Evolutionary conservation across 1,140 invertebrate genomes (phyloP).

Genomic region (Pachypeltis micranthus): DNA sequence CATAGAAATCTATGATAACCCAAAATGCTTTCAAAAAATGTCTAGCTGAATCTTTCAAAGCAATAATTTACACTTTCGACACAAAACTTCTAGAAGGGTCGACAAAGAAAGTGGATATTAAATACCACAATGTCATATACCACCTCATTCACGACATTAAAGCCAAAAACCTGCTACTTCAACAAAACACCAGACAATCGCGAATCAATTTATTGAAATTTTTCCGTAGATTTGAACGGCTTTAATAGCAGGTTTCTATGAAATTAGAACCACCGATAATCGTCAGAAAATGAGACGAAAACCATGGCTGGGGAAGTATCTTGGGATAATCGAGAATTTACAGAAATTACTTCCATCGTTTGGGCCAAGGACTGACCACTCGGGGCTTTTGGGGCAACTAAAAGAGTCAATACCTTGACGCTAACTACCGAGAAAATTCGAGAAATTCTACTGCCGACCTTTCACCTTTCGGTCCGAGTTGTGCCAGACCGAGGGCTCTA

Average conservation of each 20-base stretch:
- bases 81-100: slow-evolving; percentile 43
- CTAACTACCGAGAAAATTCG: no score
- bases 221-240: neutral
- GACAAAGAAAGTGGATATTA: slow-evolving; percentile 45
- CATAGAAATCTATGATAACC: slow-evolving; percentile 71
- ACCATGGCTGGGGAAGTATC: no score
- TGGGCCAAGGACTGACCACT: no score
- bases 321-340: no score
- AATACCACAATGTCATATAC: slow-evolving; percentile 78
- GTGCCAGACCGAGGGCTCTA: no score
- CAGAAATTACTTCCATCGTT: no score
- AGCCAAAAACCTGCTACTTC: slow-evolving; percentile 21
- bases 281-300: neutral
- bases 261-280: neutral
- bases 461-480: no score
- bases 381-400: no score
- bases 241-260: neutral
- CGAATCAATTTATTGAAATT: neutral
- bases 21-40: slow-evolving; percentile 64
- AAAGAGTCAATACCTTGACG: no score
- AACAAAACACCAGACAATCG: neutral
- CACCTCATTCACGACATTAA: slow-evolving; percentile 80
- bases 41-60: slow-evolving; percentile 71
- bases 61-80: slow-evolving; percentile 80
- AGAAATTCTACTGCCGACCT: no score